Evolutionary conservation across 2,113 vertebrate species (phyloP).

Genomic region (Dinomys branickii): DNA sequence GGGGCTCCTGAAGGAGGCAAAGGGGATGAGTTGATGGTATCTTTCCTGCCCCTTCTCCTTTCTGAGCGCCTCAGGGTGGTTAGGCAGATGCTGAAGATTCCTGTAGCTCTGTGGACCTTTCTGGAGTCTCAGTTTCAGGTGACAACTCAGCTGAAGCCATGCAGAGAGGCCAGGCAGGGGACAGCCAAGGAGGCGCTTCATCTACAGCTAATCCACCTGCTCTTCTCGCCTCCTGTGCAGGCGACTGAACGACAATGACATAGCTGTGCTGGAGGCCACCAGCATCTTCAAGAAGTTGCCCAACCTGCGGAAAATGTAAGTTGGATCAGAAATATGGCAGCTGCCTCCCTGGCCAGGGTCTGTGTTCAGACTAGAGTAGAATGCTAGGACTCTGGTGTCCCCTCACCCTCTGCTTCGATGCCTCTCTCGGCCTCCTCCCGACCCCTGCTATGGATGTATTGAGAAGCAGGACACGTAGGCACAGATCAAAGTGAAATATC

Average conservation of each 20-base stretch:
- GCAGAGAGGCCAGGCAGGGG: neutral
- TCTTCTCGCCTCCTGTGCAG: constrained; percentile 79
- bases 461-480: neutral
- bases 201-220: neutral
- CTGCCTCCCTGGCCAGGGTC: neutral
- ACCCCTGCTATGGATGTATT: rapidly evolving
- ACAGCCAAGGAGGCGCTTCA: rapidly evolving
- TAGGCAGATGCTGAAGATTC: too few relatives aligned
- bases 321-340: neutral
- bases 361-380: neutral
- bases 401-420: neutral
- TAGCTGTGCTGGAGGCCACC: constrained; percentile 91
- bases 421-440: neutral
- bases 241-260: constrained; percentile 97
- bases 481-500: neutral
- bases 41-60: neutral
- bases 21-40: neutral
- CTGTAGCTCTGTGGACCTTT: neutral
- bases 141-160: rapidly evolving
- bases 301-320: constrained; percentile 96
- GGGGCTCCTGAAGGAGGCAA: neutral
- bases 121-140: neutral
- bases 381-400: rapidly evolving
- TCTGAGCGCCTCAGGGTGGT: rapidly evolving
- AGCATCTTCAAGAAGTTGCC: constrained; percentile 96